Base-by-base conservation (phyloP, 2,113 vertebrate genomes). In the Marmota flaviventris region DNA sequence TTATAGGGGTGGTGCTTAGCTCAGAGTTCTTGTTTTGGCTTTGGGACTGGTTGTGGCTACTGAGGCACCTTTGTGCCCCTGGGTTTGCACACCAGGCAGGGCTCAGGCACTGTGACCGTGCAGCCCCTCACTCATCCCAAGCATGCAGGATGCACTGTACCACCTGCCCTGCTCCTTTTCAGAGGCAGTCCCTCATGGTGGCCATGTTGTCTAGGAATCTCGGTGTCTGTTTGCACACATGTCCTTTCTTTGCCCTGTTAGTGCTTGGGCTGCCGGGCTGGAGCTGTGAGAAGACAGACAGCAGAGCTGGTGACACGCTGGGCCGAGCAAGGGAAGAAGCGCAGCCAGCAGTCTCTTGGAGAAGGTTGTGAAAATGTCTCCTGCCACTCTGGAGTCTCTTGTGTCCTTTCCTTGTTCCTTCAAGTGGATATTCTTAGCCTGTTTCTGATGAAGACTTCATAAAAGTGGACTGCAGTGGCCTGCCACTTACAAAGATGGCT, bases 311-410 rank as follows among this genome's bases (percentile, higher is more conserved):
- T 13, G 16, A 84, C 78, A 82, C 89, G 85, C 63, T 48, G 58
- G 79, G 83, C 97, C 48, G 18, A 16, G 56, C 4, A 0, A 4
- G 24, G 83, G 32, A n/a, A 25, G 2, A 93, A 20, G 89, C 9
- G 5, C 39, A 37, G 0, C 53, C 9, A 2, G 48, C 77, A 27
- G 92, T 89, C 91, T 85, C 94, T 93, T 65, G 39, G 95, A 93
- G 97, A 89, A 96, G 95, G 85, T 97, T 95, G 93, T 98, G 98
- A 97, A 98, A 97, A 98, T 91, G 93, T 88, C 96, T 98, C 94
- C 97, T 93, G 83, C 0, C 3, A 85, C 90, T 94, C 84, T 87
- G 83, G 63, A 32, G 53, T 90, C 84, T 56, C 12, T n/a, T 75
- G 5, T 72, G 58, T 63, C 93, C 93, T 8, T 0, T 94, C 95